Base-by-base conservation (phyloP, 2,113 vertebrate species). In the Rhea pennata region DNA sequence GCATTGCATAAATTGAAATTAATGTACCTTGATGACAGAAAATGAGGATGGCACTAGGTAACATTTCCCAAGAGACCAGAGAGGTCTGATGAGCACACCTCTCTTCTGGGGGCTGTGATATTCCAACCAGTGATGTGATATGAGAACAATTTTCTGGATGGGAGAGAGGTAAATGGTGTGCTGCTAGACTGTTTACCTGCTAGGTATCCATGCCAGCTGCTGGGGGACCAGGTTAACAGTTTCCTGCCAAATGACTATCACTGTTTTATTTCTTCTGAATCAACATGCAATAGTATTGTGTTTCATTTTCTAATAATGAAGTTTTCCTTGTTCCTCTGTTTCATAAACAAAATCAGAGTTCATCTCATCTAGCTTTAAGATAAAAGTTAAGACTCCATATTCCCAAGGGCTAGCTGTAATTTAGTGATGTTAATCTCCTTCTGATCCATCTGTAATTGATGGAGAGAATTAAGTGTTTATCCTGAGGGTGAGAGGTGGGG, bases 81-180 rank as follows among this genome's bases (percentile, higher is more conserved):
- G 2, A 76, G 33, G 10, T 12, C 87, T 77, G 21, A 7, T 95
- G 86, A 95, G 86, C 87, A 69, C 20, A 39, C 64, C 78, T 17
- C 66, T 85, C 71, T 70, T 91, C 82, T 92, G 66, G 53, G 59
- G 91, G 31, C 33, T 76, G 65, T 94, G 36, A 36, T 36, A 82
- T 48, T 84, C 13, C 62, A 65, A 93, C 84, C 15, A 53, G 4
- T 90, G 22, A 71, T 33, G 6, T 90, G 74, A 87, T 59, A 59
- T 21, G 39, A 91, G 80, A 72, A 84, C 22, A 93, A 92, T 91
- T 95, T 95, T 95, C 83, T 92, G 81, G 81, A 84, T 95, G 84
- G 50, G 6, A 82, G 81, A 79, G 77, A 82, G 50, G 70, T n/a
- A 96, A 96, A 93, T 89, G 91, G 10, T 88, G 39, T 96, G 86